A percentile compares a stretch with the other conserved stretches of the same genome.
These are phyloP conservation scores for Ormyrus rosae DNA, from an alignment of 2,888 invertebrate species.

Conservation along the genomic window DNA sequence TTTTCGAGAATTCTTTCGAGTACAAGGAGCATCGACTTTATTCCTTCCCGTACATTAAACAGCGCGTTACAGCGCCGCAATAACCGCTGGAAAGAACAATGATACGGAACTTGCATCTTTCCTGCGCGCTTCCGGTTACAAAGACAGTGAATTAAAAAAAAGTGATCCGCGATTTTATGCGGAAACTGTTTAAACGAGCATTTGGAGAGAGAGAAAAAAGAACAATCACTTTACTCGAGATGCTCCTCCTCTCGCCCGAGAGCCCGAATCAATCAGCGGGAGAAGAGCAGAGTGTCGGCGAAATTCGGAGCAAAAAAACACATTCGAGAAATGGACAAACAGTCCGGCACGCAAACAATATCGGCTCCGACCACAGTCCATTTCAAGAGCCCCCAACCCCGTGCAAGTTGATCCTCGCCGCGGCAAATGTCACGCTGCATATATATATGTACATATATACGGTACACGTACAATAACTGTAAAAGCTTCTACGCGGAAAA, in stretches of 20 bases:
- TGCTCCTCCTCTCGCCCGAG: neutral
- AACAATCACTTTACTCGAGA: constrained; percentile 7
- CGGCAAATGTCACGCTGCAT: constrained; percentile 8
- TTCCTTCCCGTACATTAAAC: constrained; percentile 45
- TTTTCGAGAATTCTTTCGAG: constrained; percentile 22
- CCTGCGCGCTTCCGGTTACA: neutral
- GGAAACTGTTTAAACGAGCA: neutral
- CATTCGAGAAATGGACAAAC: constrained; percentile 41
- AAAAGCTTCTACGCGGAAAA: constrained; percentile 35
- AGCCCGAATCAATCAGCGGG: constrained; percentile 39
- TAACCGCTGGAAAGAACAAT: neutral
- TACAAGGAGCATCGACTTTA: constrained; percentile 22
- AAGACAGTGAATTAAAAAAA: no score
- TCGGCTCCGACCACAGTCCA: constrained; percentile 1
- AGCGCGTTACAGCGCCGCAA: neutral
- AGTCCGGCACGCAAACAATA: constrained; percentile 34
- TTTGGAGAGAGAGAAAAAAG: neutral
- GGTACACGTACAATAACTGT: constrained; percentile 32
- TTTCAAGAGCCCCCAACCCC: neutral
- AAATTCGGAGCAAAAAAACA: neutral
- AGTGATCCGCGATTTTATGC: neutral
- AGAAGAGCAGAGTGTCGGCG: neutral
- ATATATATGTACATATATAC: neutral
- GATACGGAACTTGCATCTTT: neutral
- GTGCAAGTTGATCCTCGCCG: neutral